Evolutionary conservation across 1,140 invertebrate genomes (phyloP), one percentile per base, ranked within the genome.

Genomic region (Littorina saxatilis): DNA sequence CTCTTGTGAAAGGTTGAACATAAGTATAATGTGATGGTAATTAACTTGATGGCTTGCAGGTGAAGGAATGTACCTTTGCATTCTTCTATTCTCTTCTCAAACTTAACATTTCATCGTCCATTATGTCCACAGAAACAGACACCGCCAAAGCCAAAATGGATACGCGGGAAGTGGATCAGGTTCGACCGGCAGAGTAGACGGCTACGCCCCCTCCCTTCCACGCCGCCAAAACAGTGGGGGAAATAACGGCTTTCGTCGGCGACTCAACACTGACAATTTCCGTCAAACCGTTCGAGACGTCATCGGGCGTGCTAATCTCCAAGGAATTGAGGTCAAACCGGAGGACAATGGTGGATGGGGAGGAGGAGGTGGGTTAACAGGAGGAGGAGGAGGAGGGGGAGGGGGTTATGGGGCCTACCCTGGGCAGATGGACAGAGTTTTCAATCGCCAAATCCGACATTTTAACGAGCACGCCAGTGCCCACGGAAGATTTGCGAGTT

Each of bases 281-380:
- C 35, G 70, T n/a, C 43, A 47, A 35, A 73, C 70, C 5, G 70
- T 73, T 17, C 17, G n/a, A 23, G 70, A 73, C 37, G n/a, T 39
- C 9, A 23, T 73, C 2, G 37, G 43, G 70, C 39, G 70, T 15
- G 29, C 23, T 23, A 5, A n/a, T 58, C 55, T 20, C 13, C 55
- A n/a, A n/a, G 55, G 27, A 2, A 11, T 2, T 1, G 15, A 27
- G 23, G 29, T n/a, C 11, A 23, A 23, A 3, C 15, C 11, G 20
- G 70, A 1, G 13, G 11, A 39, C n/a, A 2, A 17, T 17, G 37
- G 39, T n/a, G 43, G 32, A 7, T 35, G 23, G 27, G 39, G 0
- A 9, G 35, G 23, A 11, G 39, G 32, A 39, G 39, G 27, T 9
- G 17, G 9, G 23, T 13, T 5, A 63, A 11, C n/a, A 63, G 32